phyloP scores from a whole-genome alignment of 2,113 vertebrate species.

The Salminus brasiliensis region DNA sequence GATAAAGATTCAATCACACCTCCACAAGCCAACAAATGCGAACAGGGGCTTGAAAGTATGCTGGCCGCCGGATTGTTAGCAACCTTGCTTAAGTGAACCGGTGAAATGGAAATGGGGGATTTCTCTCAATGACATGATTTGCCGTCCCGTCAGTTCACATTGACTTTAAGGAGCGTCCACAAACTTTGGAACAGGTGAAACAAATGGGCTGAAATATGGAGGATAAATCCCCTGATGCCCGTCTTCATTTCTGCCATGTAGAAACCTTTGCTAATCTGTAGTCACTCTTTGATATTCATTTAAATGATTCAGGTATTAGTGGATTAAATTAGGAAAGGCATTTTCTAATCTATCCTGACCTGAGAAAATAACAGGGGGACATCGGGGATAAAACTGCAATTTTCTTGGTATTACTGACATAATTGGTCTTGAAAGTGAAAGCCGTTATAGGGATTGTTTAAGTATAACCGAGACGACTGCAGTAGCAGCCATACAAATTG shows the following conservation, averaged over 20 bases:
- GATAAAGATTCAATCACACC: background rate
- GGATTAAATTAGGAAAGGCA: slow-evolving; percentile 35
- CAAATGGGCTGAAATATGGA: background rate
- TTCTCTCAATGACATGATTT: background rate
- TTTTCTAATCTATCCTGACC: slow-evolving; percentile 40
- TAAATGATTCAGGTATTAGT: slow-evolving; percentile 44
- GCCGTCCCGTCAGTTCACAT: background rate
- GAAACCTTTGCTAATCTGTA: slow-evolving; percentile 14
- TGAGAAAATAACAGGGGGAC: slow-evolving; percentile 14
- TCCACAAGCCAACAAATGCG: background rate
- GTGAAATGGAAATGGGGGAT: background rate
- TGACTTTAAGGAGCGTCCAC: background rate
- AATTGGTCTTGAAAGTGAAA: slow-evolving; percentile 36
- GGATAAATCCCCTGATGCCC: slow-evolving; percentile 2
- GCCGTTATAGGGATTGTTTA: slow-evolving; percentile 40
- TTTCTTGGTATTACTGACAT: slow-evolving; percentile 38
- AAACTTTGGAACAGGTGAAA: background rate
- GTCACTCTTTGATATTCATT: slow-evolving; percentile 36
- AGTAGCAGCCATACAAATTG: slow-evolving; percentile 23
- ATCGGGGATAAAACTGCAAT: slow-evolving; percentile 37
- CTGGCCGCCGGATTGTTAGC: background rate
- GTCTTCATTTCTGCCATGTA: background rate
- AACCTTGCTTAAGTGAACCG: background rate
- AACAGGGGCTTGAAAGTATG: background rate
- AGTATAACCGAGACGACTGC: slow-evolving; percentile 40